Conservation (phyloP, 2,797 vertebrate species). For the Poeciliopsis presidionis region DNA sequence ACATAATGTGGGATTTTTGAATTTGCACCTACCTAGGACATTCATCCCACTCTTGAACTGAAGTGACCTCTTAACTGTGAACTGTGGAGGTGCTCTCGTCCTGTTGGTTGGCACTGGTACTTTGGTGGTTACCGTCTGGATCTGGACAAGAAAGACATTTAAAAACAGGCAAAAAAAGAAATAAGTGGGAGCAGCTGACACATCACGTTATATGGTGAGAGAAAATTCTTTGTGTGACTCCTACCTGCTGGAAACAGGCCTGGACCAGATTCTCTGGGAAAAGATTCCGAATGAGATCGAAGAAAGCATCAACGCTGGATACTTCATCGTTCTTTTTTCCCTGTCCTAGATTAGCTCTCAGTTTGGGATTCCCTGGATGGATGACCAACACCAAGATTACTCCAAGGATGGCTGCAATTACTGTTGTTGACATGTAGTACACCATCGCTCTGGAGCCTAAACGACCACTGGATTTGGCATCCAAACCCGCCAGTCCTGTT, state of each 20-base stretch:
- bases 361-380: constrained; percentile 95
- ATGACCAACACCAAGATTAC: constrained; percentile 93
- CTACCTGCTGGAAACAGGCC: constrained; percentile 98
- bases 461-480: constrained; percentile 96
- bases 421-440: constrained; percentile 97
- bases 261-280: constrained; percentile 98
- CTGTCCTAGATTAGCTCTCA: constrained; percentile 91
- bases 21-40: constrained; percentile 87
- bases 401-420: constrained; percentile 92
- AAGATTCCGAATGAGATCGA: constrained; percentile 96
- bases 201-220: constrained; percentile 14
- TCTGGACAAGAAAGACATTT: constrained; percentile 75
- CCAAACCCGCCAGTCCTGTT: constrained; percentile 92
- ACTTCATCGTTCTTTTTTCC: constrained; percentile 97
- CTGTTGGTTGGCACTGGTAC: constrained; percentile 86
- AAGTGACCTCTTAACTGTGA: constrained; percentile 90
- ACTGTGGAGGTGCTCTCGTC: constrained; percentile 82
- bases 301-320: constrained; percentile 94
- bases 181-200: constrained; percentile 13
- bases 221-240: constrained; percentile 14
- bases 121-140: constrained; percentile 92
- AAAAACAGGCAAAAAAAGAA: constrained; percentile 22
- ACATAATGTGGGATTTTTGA: constrained; percentile 15
- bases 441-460: constrained; percentile 95
- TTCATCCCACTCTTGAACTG: constrained; percentile 99